Evolutionary conservation across 2,797 vertebrate genomes (phyloP), one percentile per base, ranked within the genome.

Genomic region (Manis javanica): DNA sequence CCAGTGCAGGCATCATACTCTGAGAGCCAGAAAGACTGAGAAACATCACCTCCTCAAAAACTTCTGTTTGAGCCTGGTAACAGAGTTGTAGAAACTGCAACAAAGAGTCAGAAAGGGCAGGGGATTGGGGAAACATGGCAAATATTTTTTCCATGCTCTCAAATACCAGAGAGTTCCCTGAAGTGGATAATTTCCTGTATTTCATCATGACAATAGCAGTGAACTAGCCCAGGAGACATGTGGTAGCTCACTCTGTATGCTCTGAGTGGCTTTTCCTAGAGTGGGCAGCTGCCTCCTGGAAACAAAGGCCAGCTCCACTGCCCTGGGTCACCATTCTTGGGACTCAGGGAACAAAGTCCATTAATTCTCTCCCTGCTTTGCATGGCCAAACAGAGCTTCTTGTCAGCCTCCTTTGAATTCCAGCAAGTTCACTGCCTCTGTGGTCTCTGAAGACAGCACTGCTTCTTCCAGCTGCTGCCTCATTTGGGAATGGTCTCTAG

Each of bases 161-260:
- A 79, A 92, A 95, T 89, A 53, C 19, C 84, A 72, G 37, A 51
- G 83, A 78, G 57, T 94, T 86, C 81, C 57, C 75, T 15, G 75
- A 92, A 89, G 92, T 24, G 23, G 31, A 55, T 74, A 31, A 24
- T n/a, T 72, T 81, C 84, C 46, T 37, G 37, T 51, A 66, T 66
- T n/a, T 87, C 39, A 83, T 92, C 87, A 89, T 29, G 49, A 72
- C 87, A 95, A 61, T 74, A 42, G 21, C 15, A 10, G 74, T 24
- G 8, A 69, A 49, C 11, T 7, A 10, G 55, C 84, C 72, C 16
- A 8, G 15, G 68, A 77, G 72, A 39, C 29, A 11, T 0, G 7
- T 2, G 34, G 49, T 4, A 3, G 37, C 11, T 61, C 39, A 19
- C 82, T 6, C 3, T 37, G 26, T 29, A 26, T 55, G 87, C 42